Conservation (phyloP, 2,797 vertebrate species). For the Chaenodraco wilsoni region DNA sequence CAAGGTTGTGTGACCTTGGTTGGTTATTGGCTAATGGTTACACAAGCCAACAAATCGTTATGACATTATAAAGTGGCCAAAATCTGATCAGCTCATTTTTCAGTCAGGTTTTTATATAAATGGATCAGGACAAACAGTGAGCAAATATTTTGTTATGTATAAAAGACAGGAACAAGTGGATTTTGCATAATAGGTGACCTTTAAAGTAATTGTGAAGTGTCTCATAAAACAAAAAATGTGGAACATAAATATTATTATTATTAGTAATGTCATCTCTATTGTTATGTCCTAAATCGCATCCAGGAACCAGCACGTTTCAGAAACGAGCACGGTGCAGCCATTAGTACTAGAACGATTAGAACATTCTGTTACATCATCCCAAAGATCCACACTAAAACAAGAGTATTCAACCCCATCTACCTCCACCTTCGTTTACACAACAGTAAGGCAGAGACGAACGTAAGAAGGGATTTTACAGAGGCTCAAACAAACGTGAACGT, state of each 20-base stretch:
- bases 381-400: conserved; percentile 29
- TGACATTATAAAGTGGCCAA: no score
- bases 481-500: not conserved
- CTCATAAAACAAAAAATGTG: not conserved
- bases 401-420: not conserved
- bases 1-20: no score
- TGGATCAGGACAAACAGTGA: no score
- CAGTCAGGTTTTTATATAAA: no score
- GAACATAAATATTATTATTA: not conserved
- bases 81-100: no score
- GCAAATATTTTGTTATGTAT: no score
- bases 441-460: accelerated
- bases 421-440: not conserved
- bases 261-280: not conserved
- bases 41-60: no score
- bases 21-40: no score
- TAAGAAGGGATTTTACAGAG: no score
- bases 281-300: not conserved
- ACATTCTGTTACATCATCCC: conserved; percentile 18
- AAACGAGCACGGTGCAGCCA: conserved; percentile 25
- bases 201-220: no score
- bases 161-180: no score
- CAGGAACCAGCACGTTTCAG: conserved; percentile 33
- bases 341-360: not conserved
- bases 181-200: no score